Evolutionary conservation across 2,888 invertebrate genomes (phyloP), one percentile per base, ranked within the genome.

Genomic region (Melanargia galathea): DNA sequence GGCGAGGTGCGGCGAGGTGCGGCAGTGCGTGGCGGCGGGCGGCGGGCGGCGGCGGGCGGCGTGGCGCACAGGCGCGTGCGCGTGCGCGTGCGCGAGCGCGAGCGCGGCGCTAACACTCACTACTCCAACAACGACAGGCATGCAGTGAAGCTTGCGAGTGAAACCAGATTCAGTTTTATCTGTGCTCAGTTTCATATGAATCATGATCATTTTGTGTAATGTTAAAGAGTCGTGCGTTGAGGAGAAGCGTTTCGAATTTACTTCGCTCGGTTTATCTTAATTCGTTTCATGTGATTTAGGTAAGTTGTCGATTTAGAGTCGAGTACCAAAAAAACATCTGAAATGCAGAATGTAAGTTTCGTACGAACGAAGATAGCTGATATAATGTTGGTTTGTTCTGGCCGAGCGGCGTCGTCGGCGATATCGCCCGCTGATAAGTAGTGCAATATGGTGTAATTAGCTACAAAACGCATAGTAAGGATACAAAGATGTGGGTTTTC

Each of bases 231-330:
- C 90, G 90, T 91, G 90, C 90, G 88, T 91, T 90, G 90, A 89
- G 88, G 90, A 90, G 90, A 90, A 90, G 90, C 90, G 90, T 91
- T 90, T 90, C 90, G 90, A 91, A 91, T 91, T 91, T 91, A 91
- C 90, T 87, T 88, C 86, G 86, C 83, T 86, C 83, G 86, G 84
- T 84, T 69, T 75, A 80, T 79, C 78, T 75, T 77, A 75, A 82
- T 77, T 80, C 78, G 84, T 82, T 83, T 78, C 72, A 87, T 89
- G 90, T 90, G 89, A 87, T 83, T 84, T 77, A 81, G 82, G 87
- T 89, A 86, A 83, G 86, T 87, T 82, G 86, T 85, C 80, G 80
- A 81, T 81, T 78, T 73, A 82, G 87, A 87, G 87, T 89, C 83
- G 80, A 87, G 89, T 89, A 84, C 85, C n/a, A n/a, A n/a, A n/a